A percentile compares a stretch with the other conserved stretches of the same genome.
Conservation (phyloP, 2,113 vertebrate genomes). For the Chlorodrepanis virens region DNA sequence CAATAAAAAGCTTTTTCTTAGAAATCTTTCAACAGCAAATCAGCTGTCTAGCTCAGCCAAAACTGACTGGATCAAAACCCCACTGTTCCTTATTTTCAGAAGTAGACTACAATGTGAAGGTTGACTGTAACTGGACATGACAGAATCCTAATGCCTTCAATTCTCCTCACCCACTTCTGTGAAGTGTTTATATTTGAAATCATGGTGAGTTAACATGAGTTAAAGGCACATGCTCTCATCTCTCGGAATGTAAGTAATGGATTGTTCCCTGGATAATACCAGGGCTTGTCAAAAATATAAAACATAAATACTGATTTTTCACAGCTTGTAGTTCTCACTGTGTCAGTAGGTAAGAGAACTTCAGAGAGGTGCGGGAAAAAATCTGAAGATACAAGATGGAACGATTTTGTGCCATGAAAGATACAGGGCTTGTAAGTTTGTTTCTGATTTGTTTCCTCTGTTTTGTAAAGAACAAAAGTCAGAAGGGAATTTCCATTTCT, state of each 20-base stretch:
- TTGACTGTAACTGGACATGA: conserved; percentile 43
- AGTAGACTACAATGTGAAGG: conserved; percentile 5
- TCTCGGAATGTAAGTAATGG: conserved; percentile 26
- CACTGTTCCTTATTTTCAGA: conserved; percentile 18
- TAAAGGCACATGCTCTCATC: conserved; percentile 35
- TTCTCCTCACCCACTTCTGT: conserved; percentile 38
- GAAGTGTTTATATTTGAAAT: conserved; percentile 64
- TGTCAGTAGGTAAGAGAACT: conserved; percentile 3
- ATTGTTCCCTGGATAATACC: conserved; percentile 16
- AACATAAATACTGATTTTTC: conserved; percentile 46
- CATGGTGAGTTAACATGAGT: conserved; percentile 21
- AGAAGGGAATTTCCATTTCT: neutral
- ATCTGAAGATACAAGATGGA: neutral
- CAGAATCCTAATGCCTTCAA: conserved; percentile 38
- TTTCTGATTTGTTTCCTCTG: neutral
- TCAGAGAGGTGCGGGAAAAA: conserved; percentile 14
- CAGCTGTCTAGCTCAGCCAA: neutral
- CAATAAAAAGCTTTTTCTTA: neutral
- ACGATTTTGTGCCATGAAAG: neutral
- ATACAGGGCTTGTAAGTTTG: neutral
- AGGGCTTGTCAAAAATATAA: conserved; percentile 21
- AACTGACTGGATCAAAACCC: neutral
- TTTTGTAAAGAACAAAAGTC: neutral
- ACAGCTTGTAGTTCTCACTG: neutral
- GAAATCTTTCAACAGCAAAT: conserved; percentile 9